These are phyloP conservation scores for Hypanus sabinus DNA, from an alignment of 2,113 vertebrate genomes.

Conservation along the genomic window DNA sequence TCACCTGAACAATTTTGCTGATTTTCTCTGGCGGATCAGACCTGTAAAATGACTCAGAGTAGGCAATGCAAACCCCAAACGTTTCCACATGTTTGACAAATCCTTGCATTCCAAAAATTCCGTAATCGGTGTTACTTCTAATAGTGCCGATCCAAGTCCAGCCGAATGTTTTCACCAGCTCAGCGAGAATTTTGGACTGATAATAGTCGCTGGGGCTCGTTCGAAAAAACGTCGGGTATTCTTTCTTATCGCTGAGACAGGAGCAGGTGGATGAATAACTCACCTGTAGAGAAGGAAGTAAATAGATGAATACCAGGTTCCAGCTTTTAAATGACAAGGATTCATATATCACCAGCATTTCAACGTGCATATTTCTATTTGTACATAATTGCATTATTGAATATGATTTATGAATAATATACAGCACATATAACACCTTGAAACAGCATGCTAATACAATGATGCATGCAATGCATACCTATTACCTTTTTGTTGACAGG, in stretches of 20 bases:
- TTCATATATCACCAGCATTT: no score
- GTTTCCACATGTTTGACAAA: neutral
- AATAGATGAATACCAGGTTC: no score
- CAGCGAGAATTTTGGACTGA: neutral
- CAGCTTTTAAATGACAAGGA: no score
- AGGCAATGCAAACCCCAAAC: neutral
- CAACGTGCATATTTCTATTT: no score
- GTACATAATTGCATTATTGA: no score
- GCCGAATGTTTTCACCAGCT: neutral
- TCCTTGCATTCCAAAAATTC: neutral
- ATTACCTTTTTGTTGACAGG: no score
- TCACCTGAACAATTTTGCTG: neutral
- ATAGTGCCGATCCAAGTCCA: neutral
- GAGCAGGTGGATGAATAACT: neutral
- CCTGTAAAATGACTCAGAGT: neutral
- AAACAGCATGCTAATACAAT: no score
- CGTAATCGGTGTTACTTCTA: neutral
- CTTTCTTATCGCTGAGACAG: neutral
- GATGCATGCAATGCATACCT: no score
- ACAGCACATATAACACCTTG: no score
- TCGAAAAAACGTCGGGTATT: neutral
- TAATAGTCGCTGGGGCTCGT: neutral
- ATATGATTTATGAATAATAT: no score
- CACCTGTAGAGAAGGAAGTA: neutral
- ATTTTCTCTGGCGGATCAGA: neutral